Percentiles rank a stretch among this genome's conserved stretches.
Conservation (phyloP, 2,888 invertebrate species). For the Zelleria hepariella region DNA sequence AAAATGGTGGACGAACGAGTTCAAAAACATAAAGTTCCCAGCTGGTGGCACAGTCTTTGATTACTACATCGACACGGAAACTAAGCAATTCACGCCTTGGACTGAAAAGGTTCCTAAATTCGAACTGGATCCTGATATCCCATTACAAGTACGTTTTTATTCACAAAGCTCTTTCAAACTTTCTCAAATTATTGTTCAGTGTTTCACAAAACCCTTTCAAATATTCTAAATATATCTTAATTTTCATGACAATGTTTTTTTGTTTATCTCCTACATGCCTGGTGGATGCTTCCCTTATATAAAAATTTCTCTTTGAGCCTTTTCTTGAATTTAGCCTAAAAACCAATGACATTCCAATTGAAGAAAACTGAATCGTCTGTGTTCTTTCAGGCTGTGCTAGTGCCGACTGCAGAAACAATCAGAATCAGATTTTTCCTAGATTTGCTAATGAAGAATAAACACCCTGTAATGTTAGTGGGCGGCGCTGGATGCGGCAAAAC, state of each 20-base stretch:
- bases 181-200: not conserved
- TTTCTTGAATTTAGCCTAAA: too few relatives aligned
- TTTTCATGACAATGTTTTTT: too few relatives aligned
- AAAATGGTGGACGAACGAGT: constrained; percentile 98
- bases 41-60: constrained; percentile 94
- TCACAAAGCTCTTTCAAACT: too few relatives aligned
- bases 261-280: too few relatives aligned
- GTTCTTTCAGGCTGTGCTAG: constrained; percentile 81
- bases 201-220: not conserved
- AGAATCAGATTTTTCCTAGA: constrained; percentile 91
- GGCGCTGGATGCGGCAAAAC: constrained; percentile 96
- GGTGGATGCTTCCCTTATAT: too few relatives aligned
- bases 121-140: constrained; percentile 91
- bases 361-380: too few relatives aligned
- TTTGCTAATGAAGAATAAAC: constrained; percentile 86
- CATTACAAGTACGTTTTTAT: constrained; percentile 78
- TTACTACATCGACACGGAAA: constrained; percentile 92
- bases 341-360: too few relatives aligned
- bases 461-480: constrained; percentile 96
- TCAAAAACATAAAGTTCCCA: constrained; percentile 95
- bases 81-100: constrained; percentile 92
- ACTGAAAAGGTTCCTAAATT: constrained; percentile 90
- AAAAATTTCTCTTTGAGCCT: too few relatives aligned
- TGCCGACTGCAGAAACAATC: constrained; percentile 94
- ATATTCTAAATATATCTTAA: not conserved